Base-by-base conservation (phyloP, 1,140 invertebrate genomes). In the Pentalonia nigronervosa region DNA sequence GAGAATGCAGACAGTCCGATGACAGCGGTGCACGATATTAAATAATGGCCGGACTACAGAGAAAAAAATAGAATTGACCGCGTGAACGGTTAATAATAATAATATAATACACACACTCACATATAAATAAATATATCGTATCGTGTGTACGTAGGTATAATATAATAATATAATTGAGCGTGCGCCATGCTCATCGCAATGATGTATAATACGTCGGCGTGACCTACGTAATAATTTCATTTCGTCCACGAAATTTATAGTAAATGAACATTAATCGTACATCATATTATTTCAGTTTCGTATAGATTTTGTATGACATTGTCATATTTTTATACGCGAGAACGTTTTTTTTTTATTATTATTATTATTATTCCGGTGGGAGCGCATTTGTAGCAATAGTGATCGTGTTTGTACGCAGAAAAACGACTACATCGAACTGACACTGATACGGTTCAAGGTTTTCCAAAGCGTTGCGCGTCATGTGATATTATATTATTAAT, bases 361-460 rank as follows among this genome's bases (percentile, higher is more conserved):
- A 76, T 41, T 83, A 21, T 53, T 60, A 56, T 56, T 30, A 67
- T n/a, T 67, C 30, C 30, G 84, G n/a, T 20, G n/a, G 14, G 9
- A 23, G 4, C 20, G 87, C 23, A 17, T 30, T 23, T 30, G 41
- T 45, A 20, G 84, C 41, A 45, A n/a, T 14, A 25, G 34, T 21
- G 53, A 90, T 90, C 25, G 86, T n/a, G 47, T n/a, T 41, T 41
- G 4, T n/a, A 67, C 60, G 25, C 14, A 56, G 53, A 48, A 34
- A 7, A 48, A 30, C 25, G 45, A 34, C 21, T 30, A n/a, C 11
- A 91, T 47, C 8, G n/a, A 25, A 47, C 76, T 76, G 56, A 91
- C 90, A 76, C 60, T 76, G 60, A 76, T 67, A 34, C 90, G 25
- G 60, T 91, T 91, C 90, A 91, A 91, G 90, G 90, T 91, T 91